Evolutionary conservation across 2,888 invertebrate species (phyloP).

Genomic region (Podabrus alpinus): DNA sequence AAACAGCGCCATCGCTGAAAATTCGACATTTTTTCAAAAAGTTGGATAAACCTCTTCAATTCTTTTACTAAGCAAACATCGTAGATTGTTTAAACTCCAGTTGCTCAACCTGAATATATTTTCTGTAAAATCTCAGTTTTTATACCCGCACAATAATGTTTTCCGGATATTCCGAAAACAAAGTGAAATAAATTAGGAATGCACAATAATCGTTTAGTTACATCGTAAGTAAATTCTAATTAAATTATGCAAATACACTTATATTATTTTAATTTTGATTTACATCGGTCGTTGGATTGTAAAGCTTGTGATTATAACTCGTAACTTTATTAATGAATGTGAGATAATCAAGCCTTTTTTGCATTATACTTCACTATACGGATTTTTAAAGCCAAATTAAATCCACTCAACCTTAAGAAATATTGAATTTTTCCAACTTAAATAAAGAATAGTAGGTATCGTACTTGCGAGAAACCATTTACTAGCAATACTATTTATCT

Average conservation of each 20-base stretch:
- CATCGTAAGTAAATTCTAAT: background rate
- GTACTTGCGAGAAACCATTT: background rate
- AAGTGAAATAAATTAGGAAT: background rate
- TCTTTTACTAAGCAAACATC: background rate
- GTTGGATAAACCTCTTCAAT: background rate
- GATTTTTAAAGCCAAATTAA: background rate
- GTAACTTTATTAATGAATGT: no score
- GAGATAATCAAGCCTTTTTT: background rate
- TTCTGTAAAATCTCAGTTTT: background rate
- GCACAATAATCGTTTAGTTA: background rate
- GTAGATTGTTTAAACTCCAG: background rate
- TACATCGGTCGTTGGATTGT: no score
- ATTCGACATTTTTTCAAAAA: background rate
- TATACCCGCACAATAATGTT: background rate
- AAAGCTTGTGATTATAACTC: no score
- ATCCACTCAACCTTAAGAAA: background rate
- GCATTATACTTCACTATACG: background rate
- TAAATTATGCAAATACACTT: background rate
- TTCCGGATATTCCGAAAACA: background rate
- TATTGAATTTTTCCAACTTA: background rate
- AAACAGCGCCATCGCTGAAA: background rate
- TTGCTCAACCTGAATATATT: background rate
- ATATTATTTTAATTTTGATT: no score
- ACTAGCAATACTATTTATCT: background rate
- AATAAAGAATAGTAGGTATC: background rate